Evolutionary conservation across 1,140 invertebrate genomes (phyloP).

Genomic region (Ostrea denselamellosa): DNA sequence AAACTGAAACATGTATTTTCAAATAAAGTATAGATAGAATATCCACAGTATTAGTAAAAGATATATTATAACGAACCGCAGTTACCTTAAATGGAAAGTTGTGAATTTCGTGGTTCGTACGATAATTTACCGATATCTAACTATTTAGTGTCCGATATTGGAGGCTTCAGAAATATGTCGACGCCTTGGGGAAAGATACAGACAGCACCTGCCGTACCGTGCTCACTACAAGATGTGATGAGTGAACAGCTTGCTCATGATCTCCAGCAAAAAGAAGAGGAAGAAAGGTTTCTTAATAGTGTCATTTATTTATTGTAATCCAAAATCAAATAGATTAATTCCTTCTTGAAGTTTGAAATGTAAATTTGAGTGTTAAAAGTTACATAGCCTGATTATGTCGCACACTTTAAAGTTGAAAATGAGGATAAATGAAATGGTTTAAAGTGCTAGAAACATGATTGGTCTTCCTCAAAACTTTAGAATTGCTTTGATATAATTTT

Average conservation of each 20-base stretch:
- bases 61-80: not conserved
- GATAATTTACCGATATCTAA: not conserved
- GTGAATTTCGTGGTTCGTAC: not conserved
- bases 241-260: conserved; percentile 73
- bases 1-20: not conserved
- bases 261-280: conserved; percentile 57
- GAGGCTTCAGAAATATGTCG: not conserved
- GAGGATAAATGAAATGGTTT: too few species aligned
- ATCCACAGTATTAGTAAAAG: not conserved
- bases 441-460: too few species aligned
- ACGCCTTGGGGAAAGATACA: conserved; percentile 66
- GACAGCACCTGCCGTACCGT: conserved; percentile 48
- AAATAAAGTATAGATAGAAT: not conserved
- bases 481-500: too few species aligned
- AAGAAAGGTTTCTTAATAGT: not conserved
- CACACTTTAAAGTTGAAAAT: too few species aligned
- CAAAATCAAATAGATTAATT: too few species aligned
- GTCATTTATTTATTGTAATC: too few species aligned
- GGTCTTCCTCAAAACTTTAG: too few species aligned
- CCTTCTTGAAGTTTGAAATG: too few species aligned
- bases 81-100: not conserved
- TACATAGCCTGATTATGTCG: too few species aligned
- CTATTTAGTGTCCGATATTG: not conserved
- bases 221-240: conserved; percentile 73
- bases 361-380: too few species aligned